A percentile compares a stretch with the other conserved stretches of the same genome.
phyloP scores from a whole-genome alignment of 1,140 invertebrate species.

The Nephila pilipes region DNA sequence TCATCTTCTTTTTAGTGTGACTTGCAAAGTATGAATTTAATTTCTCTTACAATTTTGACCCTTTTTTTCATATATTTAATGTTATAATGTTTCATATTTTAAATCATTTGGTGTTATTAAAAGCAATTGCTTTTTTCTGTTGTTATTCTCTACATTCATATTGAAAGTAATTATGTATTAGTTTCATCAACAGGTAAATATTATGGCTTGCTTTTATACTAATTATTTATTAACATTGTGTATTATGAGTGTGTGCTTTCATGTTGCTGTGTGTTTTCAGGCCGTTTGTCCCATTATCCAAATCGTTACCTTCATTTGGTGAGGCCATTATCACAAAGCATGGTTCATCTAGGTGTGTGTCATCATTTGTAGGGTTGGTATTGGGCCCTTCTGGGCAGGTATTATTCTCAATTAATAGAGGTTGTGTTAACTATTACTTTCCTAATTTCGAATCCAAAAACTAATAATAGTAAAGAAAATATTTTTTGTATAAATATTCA shows the following conservation, averaged over 20 bases:
- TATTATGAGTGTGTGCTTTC: slow-evolving; percentile 37
- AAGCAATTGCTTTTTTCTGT: too few relatives aligned
- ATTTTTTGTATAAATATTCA: too few relatives aligned
- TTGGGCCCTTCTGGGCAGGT: slow-evolving; percentile 20
- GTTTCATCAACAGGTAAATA: background rate
- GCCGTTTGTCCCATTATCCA: slow-evolving; percentile 72
- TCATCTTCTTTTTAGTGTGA: too few relatives aligned
- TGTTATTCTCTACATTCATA: background rate
- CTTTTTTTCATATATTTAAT: too few relatives aligned
- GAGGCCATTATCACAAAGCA: slow-evolving; percentile 74
- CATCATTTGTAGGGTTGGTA: slow-evolving; percentile 61
- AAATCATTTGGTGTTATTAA: too few relatives aligned
- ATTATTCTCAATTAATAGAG: slow-evolving; percentile 26
- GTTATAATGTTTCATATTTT: too few relatives aligned
- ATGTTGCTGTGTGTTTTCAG: slow-evolving; percentile 68
- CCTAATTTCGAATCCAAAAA: too few relatives aligned
- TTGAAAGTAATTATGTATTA: background rate
- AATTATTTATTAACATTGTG: background rate
- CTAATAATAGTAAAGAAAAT: too few relatives aligned
- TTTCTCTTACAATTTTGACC: too few relatives aligned
- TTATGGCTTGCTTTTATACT: background rate
- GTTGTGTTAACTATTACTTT: background rate
- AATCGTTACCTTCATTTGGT: slow-evolving; percentile 76
- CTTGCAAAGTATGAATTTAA: too few relatives aligned
- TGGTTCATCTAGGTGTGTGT: slow-evolving; percentile 77